Conservation (phyloP, 2,888 invertebrate species). For the Rotaria socialis region DNA sequence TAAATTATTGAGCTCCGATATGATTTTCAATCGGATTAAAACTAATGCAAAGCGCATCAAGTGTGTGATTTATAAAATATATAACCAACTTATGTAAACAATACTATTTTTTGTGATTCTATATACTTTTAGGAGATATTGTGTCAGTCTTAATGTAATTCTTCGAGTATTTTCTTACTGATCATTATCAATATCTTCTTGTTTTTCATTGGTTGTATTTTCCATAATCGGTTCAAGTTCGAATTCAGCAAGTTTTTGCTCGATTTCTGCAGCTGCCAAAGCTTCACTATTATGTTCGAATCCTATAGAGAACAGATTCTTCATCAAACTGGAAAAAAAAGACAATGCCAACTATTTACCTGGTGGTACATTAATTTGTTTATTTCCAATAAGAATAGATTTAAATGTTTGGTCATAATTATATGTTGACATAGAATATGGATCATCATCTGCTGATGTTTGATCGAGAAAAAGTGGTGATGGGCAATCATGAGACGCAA, state of each 20-base stretch:
- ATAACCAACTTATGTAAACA: too few relatives aligned
- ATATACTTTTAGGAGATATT: too few relatives aligned
- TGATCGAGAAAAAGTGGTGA: conserved; percentile 36
- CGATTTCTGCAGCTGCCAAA: conserved; percentile 56
- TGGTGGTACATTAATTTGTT: conserved; percentile 53
- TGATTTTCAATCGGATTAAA: too few relatives aligned
- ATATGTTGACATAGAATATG: conserved; percentile 26
- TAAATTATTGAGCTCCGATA: too few relatives aligned
- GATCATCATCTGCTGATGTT: conserved; percentile 47
- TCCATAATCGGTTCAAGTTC: conserved; percentile 59
- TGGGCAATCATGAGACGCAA: neutral
- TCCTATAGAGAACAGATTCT: conserved; percentile 47
- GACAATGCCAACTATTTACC: conserved; percentile 45
- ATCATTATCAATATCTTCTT: conserved; percentile 11
- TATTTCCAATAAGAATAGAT: conserved; percentile 54
- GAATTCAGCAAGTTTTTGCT: conserved; percentile 57
- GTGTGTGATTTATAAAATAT: too few relatives aligned
- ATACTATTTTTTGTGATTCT: too few relatives aligned
- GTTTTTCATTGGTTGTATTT: conserved; percentile 49
- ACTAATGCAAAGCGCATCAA: too few relatives aligned
- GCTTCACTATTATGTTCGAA: conserved; percentile 51
- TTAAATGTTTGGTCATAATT: conserved; percentile 50
- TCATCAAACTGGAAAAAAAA: neutral
- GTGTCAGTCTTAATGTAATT: too few relatives aligned
- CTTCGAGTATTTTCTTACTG: neutral